These are phyloP conservation scores for Cynopterus sphinx DNA, from an alignment of 2,797 vertebrate genomes.

Conservation along the genomic window DNA sequence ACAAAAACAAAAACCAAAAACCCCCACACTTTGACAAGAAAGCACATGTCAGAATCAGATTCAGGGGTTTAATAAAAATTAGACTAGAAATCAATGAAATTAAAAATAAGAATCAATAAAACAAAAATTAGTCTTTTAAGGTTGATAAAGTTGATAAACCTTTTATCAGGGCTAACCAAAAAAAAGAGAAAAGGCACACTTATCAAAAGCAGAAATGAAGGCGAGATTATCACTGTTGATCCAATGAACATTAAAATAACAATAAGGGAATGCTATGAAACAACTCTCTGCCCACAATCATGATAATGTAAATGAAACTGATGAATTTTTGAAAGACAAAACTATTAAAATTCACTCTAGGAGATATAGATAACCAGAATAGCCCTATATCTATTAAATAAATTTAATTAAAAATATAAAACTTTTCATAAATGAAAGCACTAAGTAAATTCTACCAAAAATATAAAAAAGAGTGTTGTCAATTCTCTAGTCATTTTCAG, in stretches of 20 bases:
- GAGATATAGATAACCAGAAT: not conserved
- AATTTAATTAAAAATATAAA: not conserved
- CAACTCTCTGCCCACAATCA: not conserved
- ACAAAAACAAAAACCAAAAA: too few relatives aligned
- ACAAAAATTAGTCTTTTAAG: not conserved
- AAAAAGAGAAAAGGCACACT: not conserved
- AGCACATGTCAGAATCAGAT: not conserved
- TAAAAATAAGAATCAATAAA: not conserved
- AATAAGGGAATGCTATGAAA: not conserved
- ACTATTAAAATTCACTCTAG: not conserved
- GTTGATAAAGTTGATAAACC: not conserved
- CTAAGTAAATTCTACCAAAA: not conserved
- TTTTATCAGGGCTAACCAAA: not conserved
- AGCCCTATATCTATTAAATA: not conserved
- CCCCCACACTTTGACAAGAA: not conserved
- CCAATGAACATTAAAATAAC: not conserved
- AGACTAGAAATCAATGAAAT: not conserved
- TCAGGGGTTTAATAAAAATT: not conserved
- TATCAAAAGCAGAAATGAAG: not conserved
- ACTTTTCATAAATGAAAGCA: not conserved
- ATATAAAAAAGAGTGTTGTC: not conserved
- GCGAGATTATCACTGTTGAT: not conserved
- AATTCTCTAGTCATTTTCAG: not conserved
- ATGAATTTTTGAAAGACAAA: not conserved
- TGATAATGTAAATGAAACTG: not conserved